Conservation (phyloP, 2,797 vertebrate species). For the Silurus aristotelis region DNA sequence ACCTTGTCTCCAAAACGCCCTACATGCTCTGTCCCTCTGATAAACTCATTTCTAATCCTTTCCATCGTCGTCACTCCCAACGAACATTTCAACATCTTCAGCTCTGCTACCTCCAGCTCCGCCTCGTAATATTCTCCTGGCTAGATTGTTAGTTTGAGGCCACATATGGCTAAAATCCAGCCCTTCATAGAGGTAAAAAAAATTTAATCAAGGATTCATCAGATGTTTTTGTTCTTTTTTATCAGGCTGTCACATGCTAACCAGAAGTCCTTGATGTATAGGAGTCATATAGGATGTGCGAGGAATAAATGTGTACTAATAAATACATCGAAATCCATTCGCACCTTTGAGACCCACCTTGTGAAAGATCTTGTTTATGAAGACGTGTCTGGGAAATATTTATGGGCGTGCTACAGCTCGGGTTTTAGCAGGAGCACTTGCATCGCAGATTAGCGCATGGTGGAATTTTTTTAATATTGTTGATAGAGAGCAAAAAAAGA, state of each 20-base stretch:
- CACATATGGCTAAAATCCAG: background rate
- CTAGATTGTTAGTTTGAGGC: too few relatives aligned
- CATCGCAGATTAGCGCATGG: conserved; percentile 42
- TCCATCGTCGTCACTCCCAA: too few relatives aligned
- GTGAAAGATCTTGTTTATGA: conserved; percentile 27
- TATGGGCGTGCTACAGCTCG: conserved; percentile 23
- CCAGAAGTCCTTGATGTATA: background rate
- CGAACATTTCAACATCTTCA: too few relatives aligned
- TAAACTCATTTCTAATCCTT: too few relatives aligned
- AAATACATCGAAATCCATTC: conserved; percentile 17
- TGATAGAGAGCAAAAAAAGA: background rate
- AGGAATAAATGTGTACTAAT: background rate
- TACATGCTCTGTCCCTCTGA: too few relatives aligned
- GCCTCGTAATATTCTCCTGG: too few relatives aligned
- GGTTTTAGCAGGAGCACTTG: conserved; percentile 31
- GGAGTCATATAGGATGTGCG: conserved; percentile 4
- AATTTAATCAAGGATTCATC: background rate
- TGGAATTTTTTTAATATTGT: conserved; percentile 24
- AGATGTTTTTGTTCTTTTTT: too few relatives aligned
- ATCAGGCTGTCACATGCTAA: background rate
- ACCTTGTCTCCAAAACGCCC: too few relatives aligned
- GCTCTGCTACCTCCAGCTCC: too few relatives aligned
- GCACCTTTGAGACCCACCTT: conserved; percentile 1
- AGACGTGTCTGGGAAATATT: conserved; percentile 39
- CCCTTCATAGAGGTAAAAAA: background rate